These are phyloP conservation scores for Aphelenchoides besseyi DNA, from an alignment of 1,140 invertebrate genomes.

Conservation along the genomic window DNA sequence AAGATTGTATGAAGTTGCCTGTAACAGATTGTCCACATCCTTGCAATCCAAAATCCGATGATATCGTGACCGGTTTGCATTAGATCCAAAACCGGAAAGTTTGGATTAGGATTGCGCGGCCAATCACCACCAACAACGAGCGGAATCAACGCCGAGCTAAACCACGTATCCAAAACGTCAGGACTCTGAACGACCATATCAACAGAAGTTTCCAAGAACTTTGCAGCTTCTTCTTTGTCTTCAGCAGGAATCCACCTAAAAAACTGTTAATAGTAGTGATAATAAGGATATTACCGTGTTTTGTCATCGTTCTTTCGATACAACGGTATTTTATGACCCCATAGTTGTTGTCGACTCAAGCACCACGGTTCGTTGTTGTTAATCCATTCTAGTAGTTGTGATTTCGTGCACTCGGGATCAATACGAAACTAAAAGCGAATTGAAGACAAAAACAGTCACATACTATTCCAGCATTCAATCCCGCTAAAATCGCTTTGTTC, in stretches of 20 bases:
- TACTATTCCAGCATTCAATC: neutral
- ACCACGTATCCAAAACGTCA: constrained; percentile 99
- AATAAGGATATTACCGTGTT: constrained; percentile 3
- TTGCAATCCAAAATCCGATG: constrained; percentile 92
- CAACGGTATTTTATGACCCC: constrained; percentile 96
- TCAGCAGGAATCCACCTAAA: constrained; percentile 41
- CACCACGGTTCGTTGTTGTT: constrained; percentile 72
- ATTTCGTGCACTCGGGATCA: constrained; percentile 82
- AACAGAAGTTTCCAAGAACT: constrained; percentile 12
- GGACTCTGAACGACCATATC: constrained; percentile 69
- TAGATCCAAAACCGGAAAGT: constrained; percentile 72
- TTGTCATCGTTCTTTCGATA: constrained; percentile 68
- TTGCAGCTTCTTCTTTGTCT: constrained; percentile 26
- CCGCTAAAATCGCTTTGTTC: neutral
- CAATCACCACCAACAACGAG: constrained; percentile 97
- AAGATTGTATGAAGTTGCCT: constrained; percentile 68
- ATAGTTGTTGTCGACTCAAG: constrained; percentile 81
- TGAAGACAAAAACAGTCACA: neutral
- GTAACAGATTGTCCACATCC: constrained; percentile 94
- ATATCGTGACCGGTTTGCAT: constrained; percentile 98
- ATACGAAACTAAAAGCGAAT: constrained; percentile 76
- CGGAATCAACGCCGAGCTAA: constrained; percentile 94
- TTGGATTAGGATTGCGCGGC: constrained; percentile 74
- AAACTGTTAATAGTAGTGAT: neutral
- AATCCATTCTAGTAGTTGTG: constrained; percentile 93